Conservation (phyloP, 2,797 vertebrate genomes). For the Pseudomugil tenellus region DNA sequence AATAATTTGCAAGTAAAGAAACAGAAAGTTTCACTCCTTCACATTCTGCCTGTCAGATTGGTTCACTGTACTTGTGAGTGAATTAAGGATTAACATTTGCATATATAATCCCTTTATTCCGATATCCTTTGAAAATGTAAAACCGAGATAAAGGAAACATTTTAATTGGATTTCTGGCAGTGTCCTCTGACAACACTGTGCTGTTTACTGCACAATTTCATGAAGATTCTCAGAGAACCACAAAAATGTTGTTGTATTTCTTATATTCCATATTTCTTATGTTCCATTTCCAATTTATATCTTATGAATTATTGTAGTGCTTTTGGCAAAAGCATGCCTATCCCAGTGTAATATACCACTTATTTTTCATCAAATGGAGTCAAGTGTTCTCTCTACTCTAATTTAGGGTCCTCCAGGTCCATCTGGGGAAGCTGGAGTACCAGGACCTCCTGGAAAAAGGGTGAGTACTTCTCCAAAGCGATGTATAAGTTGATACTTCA, state of each 20-base stretch:
- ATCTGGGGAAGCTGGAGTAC: constrained; percentile 97
- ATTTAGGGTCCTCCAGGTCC: constrained; percentile 94
- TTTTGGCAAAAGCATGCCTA: constrained; percentile 9
- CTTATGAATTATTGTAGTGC: constrained; percentile 1
- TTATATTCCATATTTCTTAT: too few species aligned
- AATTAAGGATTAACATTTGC: neutral
- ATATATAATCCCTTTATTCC: neutral
- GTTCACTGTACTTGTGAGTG: neutral
- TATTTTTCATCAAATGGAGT: constrained; percentile 27
- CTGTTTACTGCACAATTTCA: neutral
- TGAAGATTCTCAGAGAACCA: neutral
- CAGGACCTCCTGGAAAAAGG: constrained; percentile 96
- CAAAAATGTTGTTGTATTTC: neutral
- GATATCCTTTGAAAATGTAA: neutral
- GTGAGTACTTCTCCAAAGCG: constrained; percentile 82
- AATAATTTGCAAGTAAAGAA: neutral
- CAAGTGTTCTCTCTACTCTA: constrained; percentile 43
- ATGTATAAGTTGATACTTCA: constrained; percentile 35
- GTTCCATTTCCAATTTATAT: neutral
- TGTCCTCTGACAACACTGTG: neutral
- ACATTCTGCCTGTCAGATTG: neutral
- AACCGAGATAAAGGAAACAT: neutral
- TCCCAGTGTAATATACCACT: constrained; percentile 27
- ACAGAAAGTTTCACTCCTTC: neutral
- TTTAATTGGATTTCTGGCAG: neutral